Conservation (phyloP, 2,888 invertebrate species). For the Saturnia japonica region DNA sequence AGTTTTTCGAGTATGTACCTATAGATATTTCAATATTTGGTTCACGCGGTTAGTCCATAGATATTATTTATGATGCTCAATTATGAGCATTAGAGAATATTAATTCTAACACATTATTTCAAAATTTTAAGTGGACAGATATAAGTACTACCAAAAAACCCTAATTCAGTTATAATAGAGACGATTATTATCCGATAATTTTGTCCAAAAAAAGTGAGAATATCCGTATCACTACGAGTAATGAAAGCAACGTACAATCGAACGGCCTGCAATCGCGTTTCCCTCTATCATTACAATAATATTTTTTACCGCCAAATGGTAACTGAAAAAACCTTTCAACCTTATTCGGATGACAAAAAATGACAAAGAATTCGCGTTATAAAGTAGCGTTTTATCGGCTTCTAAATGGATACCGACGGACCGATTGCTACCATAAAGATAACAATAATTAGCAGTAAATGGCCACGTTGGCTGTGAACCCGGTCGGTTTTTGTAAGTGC, state of each 20-base stretch:
- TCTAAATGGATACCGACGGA: conserved; percentile 64
- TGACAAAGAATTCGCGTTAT: conserved; percentile 68
- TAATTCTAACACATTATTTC: conserved; percentile 32
- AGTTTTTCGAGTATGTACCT: neutral
- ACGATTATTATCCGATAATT: conserved; percentile 49
- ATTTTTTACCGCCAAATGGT: conserved; percentile 48
- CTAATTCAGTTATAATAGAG: conserved; percentile 56
- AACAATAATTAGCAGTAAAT: conserved; percentile 81
- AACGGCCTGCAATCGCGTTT: conserved; percentile 51
- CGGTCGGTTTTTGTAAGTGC: conserved; percentile 61
- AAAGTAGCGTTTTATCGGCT: conserved; percentile 63
- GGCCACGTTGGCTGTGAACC: conserved; percentile 67
- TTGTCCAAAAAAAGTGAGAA: conserved; percentile 61
- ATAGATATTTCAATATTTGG: too few relatives aligned
- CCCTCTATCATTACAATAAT: conserved; percentile 69
- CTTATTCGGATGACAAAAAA: conserved; percentile 56
- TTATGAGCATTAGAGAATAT: too few relatives aligned
- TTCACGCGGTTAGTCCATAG: too few relatives aligned
- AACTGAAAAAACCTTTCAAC: conserved; percentile 47
- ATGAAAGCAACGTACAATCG: conserved; percentile 63
- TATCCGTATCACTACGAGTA: conserved; percentile 76
- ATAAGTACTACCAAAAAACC: conserved; percentile 37
- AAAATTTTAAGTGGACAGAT: conserved; percentile 44
- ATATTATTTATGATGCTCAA: too few relatives aligned
- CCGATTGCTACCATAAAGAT: conserved; percentile 79